Base-by-base conservation (phyloP, 2,113 vertebrate species). In the Leptocoma aspasia region DNA sequence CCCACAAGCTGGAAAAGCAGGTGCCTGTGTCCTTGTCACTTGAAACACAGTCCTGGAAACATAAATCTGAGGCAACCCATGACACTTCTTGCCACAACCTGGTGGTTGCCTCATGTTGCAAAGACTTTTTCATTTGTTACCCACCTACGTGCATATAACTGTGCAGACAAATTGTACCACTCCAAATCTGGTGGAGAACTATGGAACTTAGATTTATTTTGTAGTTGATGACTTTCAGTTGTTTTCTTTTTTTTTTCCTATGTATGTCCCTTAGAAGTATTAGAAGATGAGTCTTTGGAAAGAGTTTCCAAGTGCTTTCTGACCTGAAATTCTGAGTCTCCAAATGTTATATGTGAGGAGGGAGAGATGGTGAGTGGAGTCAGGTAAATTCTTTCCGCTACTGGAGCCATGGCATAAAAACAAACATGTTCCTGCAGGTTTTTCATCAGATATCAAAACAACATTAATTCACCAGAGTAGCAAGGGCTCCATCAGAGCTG, bases 381-480 rank as follows among this genome's bases (percentile, higher is more conserved):
- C 17, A 82, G 52, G 49, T 26, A 52, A 73, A 73, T 89, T 84
- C 44, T 77, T 84, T 84, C 83, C 41, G 16, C 31, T 86, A 2
- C 28, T 84, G 26, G 54, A 92, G 44, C 7, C 31, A 41, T 2
- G 2, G 41, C 9, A 12, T 49, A 84, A 91, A 95, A 86, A 0
- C 41, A 82, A 92, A 94, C 77, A 23, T 61, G 56, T 76, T 85
- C 8, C 37, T 1, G 1, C 63, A 91, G 49, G 86, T 79, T 94
- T 94, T 92, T 69, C 57, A 92, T 92, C 47, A 91, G 37, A 61
- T 76, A 85, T 30, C 28, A 89, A 71, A 95, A 21, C 9, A 86
- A 68, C 44, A 63, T 28, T 39, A 87, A 82, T 87, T 85, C 44
- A 76, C 41, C 49, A 82, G 65, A 33, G 15, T n/a, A 87, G 81